A percentile compares a stretch with the other conserved stretches of the same genome.
These are phyloP conservation scores for Orestias chungarensis DNA, from an alignment of 2,797 vertebrate genomes.

Conservation along the genomic window DNA sequence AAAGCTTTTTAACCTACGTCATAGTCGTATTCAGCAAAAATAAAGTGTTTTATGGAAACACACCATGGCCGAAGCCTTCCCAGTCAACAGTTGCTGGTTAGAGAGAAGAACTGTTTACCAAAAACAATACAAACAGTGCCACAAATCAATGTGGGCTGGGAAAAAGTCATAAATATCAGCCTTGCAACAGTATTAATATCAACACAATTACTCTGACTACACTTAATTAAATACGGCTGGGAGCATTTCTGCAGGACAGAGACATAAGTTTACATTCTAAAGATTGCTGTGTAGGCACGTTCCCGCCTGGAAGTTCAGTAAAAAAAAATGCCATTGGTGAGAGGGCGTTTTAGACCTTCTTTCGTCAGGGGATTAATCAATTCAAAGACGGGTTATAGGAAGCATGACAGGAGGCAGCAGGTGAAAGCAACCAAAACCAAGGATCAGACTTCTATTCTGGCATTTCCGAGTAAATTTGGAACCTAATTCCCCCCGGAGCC, in stretches of 20 bases:
- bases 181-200: slow-evolving; percentile 54
- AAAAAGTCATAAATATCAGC: slow-evolving; percentile 55
- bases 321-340: slow-evolving; percentile 35
- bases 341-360: slow-evolving; percentile 15
- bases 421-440: slow-evolving; percentile 23
- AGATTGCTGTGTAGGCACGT: slow-evolving; percentile 26
- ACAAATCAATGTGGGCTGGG: slow-evolving; percentile 53
- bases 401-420: slow-evolving; percentile 30
- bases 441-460: slow-evolving; percentile 14
- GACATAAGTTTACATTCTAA: slow-evolving; percentile 48
- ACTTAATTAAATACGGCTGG: slow-evolving; percentile 56
- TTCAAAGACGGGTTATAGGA: slow-evolving; percentile 27
- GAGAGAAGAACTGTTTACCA: slow-evolving; percentile 31
- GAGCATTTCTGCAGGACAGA: slow-evolving; percentile 52
- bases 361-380: slow-evolving; percentile 56
- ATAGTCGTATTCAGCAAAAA: slow-evolving; percentile 7
- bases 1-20: slow-evolving; percentile 3
- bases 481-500: background rate
- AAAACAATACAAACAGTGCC: slow-evolving; percentile 40
- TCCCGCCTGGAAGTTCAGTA: slow-evolving; percentile 18
- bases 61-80: slow-evolving; percentile 38
- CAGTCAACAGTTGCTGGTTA: slow-evolving; percentile 18
- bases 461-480: background rate
- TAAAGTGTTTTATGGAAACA: slow-evolving; percentile 20
- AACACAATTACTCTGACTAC: slow-evolving; percentile 47